These are phyloP conservation scores for Octonoba sinensis DNA, from an alignment of 2,888 invertebrate species.

Conservation along the genomic window DNA sequence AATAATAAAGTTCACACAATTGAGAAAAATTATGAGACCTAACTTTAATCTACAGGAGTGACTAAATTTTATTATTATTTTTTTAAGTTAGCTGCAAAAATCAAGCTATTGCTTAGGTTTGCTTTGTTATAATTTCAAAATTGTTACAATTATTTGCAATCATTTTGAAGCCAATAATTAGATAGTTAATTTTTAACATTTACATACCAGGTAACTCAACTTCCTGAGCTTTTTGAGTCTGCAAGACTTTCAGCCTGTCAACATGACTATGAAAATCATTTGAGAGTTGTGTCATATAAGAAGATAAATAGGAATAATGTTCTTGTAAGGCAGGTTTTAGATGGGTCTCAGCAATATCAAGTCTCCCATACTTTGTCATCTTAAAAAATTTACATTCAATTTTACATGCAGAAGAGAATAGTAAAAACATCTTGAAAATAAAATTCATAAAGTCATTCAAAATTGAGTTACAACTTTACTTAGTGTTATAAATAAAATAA, in stretches of 20 bases:
- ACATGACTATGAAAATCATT: constrained; percentile 31
- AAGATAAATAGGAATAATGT: constrained; percentile 14
- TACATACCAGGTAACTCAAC: constrained; percentile 26
- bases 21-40: background rate
- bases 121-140: too few relatives aligned
- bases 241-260: constrained; percentile 41
- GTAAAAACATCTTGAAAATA: too few relatives aligned
- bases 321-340: constrained; percentile 73
- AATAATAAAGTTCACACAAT: too few relatives aligned
- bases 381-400: constrained; percentile 45
- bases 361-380: constrained; percentile 73
- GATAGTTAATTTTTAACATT: background rate
- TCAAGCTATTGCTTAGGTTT: background rate
- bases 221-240: constrained; percentile 38
- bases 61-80: too few relatives aligned
- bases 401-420: too few relatives aligned
- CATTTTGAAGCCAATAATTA: background rate
- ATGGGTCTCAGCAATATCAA: constrained; percentile 74
- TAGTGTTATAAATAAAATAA: too few relatives aligned
- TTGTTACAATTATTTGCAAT: background rate
- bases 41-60: background rate
- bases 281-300: constrained; percentile 15
- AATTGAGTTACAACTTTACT: too few relatives aligned
- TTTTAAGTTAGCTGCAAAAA: background rate
- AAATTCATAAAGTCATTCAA: too few relatives aligned